phyloP scores from a whole-genome alignment of 1,140 invertebrate species.

The Drosophila yakuba region DNA sequence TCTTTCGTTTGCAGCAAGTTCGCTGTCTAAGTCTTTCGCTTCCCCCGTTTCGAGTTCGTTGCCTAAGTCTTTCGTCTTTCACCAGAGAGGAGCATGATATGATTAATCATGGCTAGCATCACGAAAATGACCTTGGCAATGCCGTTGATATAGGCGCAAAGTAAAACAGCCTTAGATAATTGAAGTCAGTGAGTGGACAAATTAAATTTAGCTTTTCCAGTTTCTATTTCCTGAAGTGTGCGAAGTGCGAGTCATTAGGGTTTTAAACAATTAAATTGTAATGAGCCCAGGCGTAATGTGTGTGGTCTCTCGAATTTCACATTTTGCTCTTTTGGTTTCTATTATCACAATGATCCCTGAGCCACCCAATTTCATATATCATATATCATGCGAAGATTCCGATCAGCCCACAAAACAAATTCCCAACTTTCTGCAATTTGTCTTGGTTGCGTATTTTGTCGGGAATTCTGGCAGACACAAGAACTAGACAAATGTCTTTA shows the following conservation, averaged over 20 bases:
- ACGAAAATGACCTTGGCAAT: conserved; percentile 55
- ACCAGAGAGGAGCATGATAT: conserved; percentile 23
- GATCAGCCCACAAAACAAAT: conserved; percentile 30
- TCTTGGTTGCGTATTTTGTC: conserved; percentile 27
- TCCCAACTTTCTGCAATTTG: conserved; percentile 66
- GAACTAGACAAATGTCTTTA: conserved; percentile 42
- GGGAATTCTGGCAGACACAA: conserved; percentile 36
- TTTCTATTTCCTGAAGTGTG: conserved; percentile 31
- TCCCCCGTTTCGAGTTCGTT: conserved; percentile 52
- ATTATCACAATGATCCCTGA: conserved; percentile 26
- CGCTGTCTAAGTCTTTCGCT: conserved; percentile 60
- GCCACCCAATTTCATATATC: conserved; percentile 8
- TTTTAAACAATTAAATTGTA: conserved; percentile 48
- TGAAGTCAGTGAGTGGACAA: conserved; percentile 45
- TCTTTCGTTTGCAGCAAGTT: conserved; percentile 51
- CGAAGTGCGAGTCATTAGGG: conserved; percentile 34
- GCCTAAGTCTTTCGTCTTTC: conserved; percentile 51
- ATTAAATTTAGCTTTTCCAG: conserved; percentile 30
- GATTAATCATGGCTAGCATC: conserved; percentile 56
- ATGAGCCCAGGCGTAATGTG: conserved; percentile 9
- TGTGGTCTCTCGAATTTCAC: conserved; percentile 12
- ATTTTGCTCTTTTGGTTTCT: conserved; percentile 25
- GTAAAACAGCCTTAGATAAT: conserved; percentile 36
- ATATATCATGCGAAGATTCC: conserved; percentile 58
- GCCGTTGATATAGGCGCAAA: conserved; percentile 36